These are phyloP conservation scores for Chionoecetes opilio DNA, from an alignment of 1,140 invertebrate genomes.

Conservation along the genomic window DNA sequence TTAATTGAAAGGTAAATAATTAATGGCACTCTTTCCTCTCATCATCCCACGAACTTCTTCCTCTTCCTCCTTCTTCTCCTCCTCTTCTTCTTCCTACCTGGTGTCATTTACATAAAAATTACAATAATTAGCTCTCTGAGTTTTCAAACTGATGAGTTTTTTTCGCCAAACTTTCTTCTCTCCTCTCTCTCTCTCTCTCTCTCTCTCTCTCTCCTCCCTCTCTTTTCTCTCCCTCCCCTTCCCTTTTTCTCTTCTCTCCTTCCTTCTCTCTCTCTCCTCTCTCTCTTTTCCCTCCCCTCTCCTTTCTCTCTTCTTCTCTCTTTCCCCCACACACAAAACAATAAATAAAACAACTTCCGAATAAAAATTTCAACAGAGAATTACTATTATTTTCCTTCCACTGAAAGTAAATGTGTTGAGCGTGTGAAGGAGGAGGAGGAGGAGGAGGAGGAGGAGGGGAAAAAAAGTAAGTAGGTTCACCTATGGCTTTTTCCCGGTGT, in stretches of 20 bases:
- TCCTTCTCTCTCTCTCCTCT: background rate
- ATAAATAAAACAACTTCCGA: background rate
- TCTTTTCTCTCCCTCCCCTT: background rate
- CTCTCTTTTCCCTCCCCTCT: background rate
- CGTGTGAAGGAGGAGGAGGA: background rate
- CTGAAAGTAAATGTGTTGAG: background rate
- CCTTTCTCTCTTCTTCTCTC: background rate
- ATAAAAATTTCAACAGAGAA: background rate
- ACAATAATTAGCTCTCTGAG: too few species aligned
- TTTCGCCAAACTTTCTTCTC: background rate
- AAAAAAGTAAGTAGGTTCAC: too few species aligned
- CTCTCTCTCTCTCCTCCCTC: slow-evolving; percentile 34
- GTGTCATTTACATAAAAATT: too few species aligned
- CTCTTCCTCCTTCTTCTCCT: background rate
- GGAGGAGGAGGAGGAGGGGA: background rate
- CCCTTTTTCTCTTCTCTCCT: too few species aligned
- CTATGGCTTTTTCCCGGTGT: too few species aligned
- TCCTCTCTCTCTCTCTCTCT: slow-evolving; percentile 23
- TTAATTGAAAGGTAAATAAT: background rate
- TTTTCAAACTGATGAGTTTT: background rate
- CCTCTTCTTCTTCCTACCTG: too few species aligned
- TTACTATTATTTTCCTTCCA: too few species aligned
- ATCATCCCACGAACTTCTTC: background rate
- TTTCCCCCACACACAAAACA: background rate
- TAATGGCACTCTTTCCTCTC: background rate